Evolutionary conservation across 1,140 invertebrate species (phyloP).

Genomic region (Phocides pigmalion): DNA sequence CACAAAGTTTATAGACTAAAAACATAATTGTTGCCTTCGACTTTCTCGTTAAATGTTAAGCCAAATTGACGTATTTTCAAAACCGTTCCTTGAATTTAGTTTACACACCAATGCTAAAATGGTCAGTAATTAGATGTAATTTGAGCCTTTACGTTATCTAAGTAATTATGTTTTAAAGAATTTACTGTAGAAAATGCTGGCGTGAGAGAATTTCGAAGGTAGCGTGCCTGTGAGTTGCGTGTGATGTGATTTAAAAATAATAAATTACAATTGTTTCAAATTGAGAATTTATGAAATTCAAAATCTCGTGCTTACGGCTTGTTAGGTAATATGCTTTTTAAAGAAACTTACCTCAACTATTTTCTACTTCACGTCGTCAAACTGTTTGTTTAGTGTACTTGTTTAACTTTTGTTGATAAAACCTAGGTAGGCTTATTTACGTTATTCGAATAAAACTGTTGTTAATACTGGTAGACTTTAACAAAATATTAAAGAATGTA

Average conservation of each 20-base stretch:
- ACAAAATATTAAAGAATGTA: too few species aligned
- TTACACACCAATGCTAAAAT: background rate
- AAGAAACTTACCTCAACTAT: background rate
- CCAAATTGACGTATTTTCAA: background rate
- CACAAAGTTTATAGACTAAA: too few species aligned
- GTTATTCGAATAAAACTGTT: slow-evolving; percentile 53
- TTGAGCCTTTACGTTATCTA: background rate
- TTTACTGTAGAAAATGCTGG: slow-evolving; percentile 3
- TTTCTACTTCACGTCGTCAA: too few species aligned
- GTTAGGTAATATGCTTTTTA: background rate
- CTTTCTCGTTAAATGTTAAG: too few species aligned
- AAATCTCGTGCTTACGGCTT: slow-evolving; percentile 4
- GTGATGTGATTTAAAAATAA: slow-evolving; percentile 18
- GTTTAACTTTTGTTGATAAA: too few species aligned
- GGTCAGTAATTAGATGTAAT: slow-evolving; percentile 3
- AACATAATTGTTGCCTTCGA: too few species aligned
- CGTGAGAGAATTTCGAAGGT: slow-evolving; percentile 20
- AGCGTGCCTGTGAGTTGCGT: slow-evolving; percentile 19
- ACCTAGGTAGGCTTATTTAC: too few species aligned
- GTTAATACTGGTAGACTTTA: too few species aligned
- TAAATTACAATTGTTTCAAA: slow-evolving; percentile 21
- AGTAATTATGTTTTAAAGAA: slow-evolving; percentile 1
- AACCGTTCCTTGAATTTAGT: background rate
- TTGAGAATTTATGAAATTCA: slow-evolving; percentile 8
- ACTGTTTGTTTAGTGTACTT: too few species aligned